Evolutionary conservation across 2,797 vertebrate genomes (phyloP).

Genomic region (Labeo calbasu): DNA sequence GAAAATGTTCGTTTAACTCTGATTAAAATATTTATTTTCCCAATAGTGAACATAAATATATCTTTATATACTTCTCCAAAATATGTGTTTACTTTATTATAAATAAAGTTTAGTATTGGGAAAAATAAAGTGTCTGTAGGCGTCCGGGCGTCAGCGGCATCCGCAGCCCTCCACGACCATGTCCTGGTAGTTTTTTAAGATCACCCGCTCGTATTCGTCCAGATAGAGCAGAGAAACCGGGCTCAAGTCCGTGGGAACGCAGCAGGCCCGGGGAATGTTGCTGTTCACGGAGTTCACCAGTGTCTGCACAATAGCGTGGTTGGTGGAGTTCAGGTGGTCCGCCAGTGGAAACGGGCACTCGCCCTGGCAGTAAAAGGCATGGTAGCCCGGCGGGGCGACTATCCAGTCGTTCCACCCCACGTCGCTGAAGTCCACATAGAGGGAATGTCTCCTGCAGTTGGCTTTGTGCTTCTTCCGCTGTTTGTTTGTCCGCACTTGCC

Average conservation of each 20-base stretch:
- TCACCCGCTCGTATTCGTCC: constrained; percentile 97
- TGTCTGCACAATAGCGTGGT: constrained; percentile 98
- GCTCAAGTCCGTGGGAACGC: constrained; percentile 97
- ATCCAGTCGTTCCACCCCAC: constrained; percentile 99
- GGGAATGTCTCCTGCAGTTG: constrained; percentile 92
- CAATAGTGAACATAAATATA: constrained; percentile 99
- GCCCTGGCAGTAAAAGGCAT: constrained; percentile 98
- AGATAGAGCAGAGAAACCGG: constrained; percentile 98
- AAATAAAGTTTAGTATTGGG: constrained; percentile 98
- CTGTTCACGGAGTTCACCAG: constrained; percentile 98
- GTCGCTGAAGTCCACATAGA: constrained; percentile 98
- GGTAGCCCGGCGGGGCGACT: constrained; percentile 95
- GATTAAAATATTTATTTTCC: constrained; percentile 99
- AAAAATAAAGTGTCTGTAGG: constrained; percentile 69
- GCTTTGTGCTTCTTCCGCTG: constrained; percentile 91
- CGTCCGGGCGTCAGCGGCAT: constrained; percentile 83
- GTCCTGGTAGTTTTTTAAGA: constrained; percentile 99
- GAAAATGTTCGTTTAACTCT: constrained; percentile 96
- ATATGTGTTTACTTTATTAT: constrained; percentile 93
- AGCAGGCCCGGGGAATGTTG: constrained; percentile 98
- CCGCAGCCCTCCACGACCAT: constrained; percentile 99
- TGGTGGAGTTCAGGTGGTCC: constrained; percentile 98
- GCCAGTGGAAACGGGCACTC: constrained; percentile 97
- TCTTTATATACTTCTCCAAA: constrained; percentile 97
- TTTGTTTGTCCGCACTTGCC: constrained; percentile 86